Conservation (phyloP, 2,113 vertebrate species). For the Erinaceus europaeus region DNA sequence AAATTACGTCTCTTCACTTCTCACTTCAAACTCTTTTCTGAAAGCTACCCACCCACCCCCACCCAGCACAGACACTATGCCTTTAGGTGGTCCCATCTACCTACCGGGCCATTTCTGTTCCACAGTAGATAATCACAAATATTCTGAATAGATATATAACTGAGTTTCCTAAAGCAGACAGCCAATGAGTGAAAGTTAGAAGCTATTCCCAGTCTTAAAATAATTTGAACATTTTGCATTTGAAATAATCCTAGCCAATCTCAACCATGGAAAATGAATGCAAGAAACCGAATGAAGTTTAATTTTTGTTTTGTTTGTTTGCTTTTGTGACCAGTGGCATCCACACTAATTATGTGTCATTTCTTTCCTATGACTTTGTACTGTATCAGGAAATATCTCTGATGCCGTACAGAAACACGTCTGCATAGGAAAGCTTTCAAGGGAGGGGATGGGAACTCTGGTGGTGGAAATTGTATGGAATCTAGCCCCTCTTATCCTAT, state of each 20-base stretch:
- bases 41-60: too few relatives aligned
- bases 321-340: not conserved
- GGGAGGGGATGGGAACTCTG: too few relatives aligned
- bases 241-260: not conserved
- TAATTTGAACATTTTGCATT: not conserved
- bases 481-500: too few relatives aligned
- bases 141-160: not conserved
- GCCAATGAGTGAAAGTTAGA: not conserved
- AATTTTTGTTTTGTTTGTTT: too few relatives aligned
- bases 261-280: not conserved
- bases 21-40: not conserved
- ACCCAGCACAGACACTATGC: not conserved
- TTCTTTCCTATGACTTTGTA: not conserved
- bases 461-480: too few relatives aligned
- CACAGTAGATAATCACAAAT: not conserved
- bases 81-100: not conserved
- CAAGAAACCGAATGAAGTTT: not conserved
- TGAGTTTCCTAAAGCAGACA: slow-evolving; percentile 16
- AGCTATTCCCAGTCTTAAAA: slow-evolving; percentile 3
- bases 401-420: not conserved
- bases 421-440: too few relatives aligned
- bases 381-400: not conserved
- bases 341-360: not conserved
- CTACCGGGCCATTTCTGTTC: not conserved
- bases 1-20: not conserved